Base-by-base conservation (phyloP, 2,888 invertebrate genomes). In the Melanotus villosus region DNA sequence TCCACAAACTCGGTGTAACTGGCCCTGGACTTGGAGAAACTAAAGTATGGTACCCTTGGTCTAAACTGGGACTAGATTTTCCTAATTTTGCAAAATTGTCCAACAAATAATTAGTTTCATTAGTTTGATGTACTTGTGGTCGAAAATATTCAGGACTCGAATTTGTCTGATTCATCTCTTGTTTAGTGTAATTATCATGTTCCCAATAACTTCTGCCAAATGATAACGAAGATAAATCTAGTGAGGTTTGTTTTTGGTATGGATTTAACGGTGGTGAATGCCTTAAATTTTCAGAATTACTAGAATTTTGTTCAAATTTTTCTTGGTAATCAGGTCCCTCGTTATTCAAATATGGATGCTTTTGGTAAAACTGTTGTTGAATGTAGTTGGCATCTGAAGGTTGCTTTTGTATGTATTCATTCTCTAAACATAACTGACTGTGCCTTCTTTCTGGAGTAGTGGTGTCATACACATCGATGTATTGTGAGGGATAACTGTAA, bases 41-140 rank as follows among this genome's bases (percentile, higher is more conserved):
- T 65, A 94, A 84, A 5, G 94, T 94, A 77, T 93, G 93, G 85
- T 94, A 94, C 1, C 94, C 94, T 83, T 94, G 93, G 84, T 94
- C 94, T 38, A 93, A 86, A 79, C 90, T 92, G 41, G 93, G 91
- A 79, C 90, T 90, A 72, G 88, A 86, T 74, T 89, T 86, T 12
- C 86, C 86, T 65, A 85, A 76, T 74, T 84, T 84, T 18, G 81
- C 78, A 73, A 85, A 85, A 75, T 83, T 85, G 72, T 86, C 85
- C 41, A 84, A 77, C 50, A 85, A 74, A 75, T 83, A 83, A 73
- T 82, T 83, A 23, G 80, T 77, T 56, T 81, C 70, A 45, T 71
- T 72, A 5, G 41, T 62, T 66, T 73, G 72, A 75, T 71, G 62
- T 9, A 68, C 34, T 67, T 74, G 67, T 65, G 75, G 32, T 75